phyloP scores from a whole-genome alignment of 1,140 invertebrate species.

The Drosophila serrata region DNA sequence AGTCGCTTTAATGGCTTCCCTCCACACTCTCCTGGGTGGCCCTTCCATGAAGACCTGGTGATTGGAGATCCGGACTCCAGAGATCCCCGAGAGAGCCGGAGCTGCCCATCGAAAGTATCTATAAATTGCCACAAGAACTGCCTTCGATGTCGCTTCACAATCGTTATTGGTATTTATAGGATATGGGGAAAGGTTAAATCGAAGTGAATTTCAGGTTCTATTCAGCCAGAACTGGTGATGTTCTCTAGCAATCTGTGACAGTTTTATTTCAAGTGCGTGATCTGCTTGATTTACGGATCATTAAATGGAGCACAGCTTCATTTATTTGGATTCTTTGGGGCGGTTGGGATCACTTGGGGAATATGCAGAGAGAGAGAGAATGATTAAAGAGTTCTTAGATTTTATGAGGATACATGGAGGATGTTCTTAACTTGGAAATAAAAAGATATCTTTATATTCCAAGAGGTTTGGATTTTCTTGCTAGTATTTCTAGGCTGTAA shows the following conservation, averaged over 20 bases:
- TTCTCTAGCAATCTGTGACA: slow-evolving; percentile 34
- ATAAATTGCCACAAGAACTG: slow-evolving; percentile 52
- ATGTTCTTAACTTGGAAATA: background rate
- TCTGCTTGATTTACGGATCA: slow-evolving; percentile 31
- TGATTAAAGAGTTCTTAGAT: background rate
- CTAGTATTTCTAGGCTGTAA: too few relatives aligned
- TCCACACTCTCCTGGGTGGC: slow-evolving; percentile 12
- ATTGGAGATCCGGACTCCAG: background rate
- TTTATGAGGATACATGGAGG: background rate
- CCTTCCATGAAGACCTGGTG: background rate
- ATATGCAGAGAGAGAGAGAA: background rate
- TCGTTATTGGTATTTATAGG: slow-evolving; percentile 50
- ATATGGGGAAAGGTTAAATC: slow-evolving; percentile 41
- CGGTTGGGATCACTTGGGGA: background rate
- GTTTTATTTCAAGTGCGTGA: slow-evolving; percentile 52
- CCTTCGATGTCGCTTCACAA: slow-evolving; percentile 42
- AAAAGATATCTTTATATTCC: background rate
- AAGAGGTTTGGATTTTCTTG: background rate
- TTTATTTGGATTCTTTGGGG: slow-evolving; percentile 18
- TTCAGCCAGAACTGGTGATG: slow-evolving; percentile 21
- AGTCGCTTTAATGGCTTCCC: slow-evolving; percentile 43
- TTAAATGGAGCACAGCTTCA: slow-evolving; percentile 32
- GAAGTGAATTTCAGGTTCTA: slow-evolving; percentile 29
- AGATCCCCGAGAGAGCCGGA: background rate
- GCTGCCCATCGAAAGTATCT: slow-evolving; percentile 35